phyloP scores from a whole-genome alignment of 2,888 invertebrate species.

The Prosopocoilus inquinatus region DNA sequence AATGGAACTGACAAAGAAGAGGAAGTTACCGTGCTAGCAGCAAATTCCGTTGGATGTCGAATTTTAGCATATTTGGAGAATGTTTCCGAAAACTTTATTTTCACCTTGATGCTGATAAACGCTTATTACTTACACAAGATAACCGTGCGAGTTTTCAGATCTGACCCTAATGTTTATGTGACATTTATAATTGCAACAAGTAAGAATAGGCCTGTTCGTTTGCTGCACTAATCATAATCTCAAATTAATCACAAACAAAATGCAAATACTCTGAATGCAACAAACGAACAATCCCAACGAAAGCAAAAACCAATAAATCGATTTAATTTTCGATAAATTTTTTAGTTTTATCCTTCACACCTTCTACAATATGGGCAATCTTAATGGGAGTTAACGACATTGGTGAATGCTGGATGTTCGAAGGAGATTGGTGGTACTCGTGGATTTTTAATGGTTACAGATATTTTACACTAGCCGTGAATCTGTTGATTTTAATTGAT shows the following conservation, averaged over 20 bases:
- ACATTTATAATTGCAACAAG: constrained; percentile 54
- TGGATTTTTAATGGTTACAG: constrained; percentile 64
- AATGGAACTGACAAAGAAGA: constrained; percentile 42
- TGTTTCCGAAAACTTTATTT: constrained; percentile 59
- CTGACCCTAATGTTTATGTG: constrained; percentile 54
- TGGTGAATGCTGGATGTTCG: constrained; percentile 63
- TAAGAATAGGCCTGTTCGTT: too few species aligned
- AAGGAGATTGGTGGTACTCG: constrained; percentile 55
- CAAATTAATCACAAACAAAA: too few species aligned
- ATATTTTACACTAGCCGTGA: constrained; percentile 57
- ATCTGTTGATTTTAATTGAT: constrained; percentile 61
- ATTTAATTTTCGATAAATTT: not conserved
- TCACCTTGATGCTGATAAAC: constrained; percentile 68
- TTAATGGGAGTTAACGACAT: constrained; percentile 54
- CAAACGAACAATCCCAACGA: too few species aligned
- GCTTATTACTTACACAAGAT: constrained; percentile 65
- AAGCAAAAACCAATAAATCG: too few species aligned
- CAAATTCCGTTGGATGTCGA: constrained; percentile 56
- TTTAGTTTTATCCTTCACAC: constrained; percentile 45
- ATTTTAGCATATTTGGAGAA: constrained; percentile 57
- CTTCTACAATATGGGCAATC: constrained; percentile 58
- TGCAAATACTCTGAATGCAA: too few species aligned
- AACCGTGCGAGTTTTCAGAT: constrained; percentile 63
- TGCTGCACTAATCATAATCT: too few species aligned
- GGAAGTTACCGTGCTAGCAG: constrained; percentile 47